Conservation (phyloP, 2,113 vertebrate genomes). For the Boulengeromyrus knoepffleri region DNA sequence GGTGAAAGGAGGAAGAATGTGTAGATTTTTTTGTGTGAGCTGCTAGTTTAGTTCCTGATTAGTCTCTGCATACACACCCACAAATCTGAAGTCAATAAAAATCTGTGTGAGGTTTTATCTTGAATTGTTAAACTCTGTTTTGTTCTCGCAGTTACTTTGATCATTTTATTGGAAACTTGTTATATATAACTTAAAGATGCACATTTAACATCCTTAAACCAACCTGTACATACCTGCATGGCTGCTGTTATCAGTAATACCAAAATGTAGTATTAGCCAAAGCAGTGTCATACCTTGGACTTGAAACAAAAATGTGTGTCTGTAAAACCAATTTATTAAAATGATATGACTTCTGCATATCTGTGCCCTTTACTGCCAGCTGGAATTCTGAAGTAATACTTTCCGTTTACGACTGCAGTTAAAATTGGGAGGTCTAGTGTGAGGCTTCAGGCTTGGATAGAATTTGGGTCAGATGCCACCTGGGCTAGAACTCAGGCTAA, state of each 20-base stretch:
- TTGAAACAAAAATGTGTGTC: not conserved
- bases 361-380: not conserved
- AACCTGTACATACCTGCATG: not conserved
- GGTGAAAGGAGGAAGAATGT: not conserved
- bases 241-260: not conserved
- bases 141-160: not conserved
- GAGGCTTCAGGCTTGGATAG: not conserved
- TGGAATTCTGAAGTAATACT: not conserved
- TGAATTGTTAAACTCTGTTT: not conserved
- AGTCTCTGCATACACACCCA: not conserved
- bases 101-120: not conserved
- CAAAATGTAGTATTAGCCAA: not conserved
- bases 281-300: not conserved
- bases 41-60: not conserved
- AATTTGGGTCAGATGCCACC: not conserved
- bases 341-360: not conserved
- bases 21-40: not conserved
- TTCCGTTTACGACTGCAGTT: not conserved
- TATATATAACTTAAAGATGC: not conserved
- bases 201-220: not conserved
- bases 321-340: not conserved
- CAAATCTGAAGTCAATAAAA: not conserved
- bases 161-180: not conserved
- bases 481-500: not conserved
- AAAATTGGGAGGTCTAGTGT: not conserved